These are phyloP conservation scores for Icerya purchasi DNA, from an alignment of 2,888 invertebrate species.

Conservation along the genomic window DNA sequence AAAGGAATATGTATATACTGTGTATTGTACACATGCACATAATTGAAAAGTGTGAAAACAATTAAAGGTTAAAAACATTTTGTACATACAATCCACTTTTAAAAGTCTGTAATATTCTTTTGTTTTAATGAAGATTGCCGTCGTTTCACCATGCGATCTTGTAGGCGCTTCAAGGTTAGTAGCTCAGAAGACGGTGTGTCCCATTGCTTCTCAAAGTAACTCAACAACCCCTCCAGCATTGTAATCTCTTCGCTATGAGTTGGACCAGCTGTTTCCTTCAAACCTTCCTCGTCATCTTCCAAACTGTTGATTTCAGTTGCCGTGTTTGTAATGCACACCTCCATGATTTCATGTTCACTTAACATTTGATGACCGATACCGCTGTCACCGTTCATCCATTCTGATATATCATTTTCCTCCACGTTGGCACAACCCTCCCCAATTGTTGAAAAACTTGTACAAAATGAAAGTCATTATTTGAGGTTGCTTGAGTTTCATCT, in stretches of 20 bases:
- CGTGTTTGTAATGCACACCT: slow-evolving; percentile 8
- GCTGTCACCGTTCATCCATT: slow-evolving; percentile 6
- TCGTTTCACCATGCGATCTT: slow-evolving; percentile 8
- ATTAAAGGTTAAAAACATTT: background rate
- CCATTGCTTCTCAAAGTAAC: slow-evolving; percentile 12
- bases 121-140: slow-evolving; percentile 10
- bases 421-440: slow-evolving; percentile 7
- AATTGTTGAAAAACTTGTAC: slow-evolving; percentile 12
- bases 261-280: slow-evolving; percentile 5
- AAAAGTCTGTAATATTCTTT: slow-evolving; percentile 9
- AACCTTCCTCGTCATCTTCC: slow-evolving; percentile 10
- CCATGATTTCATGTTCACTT: slow-evolving; percentile 11
- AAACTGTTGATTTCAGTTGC: slow-evolving; percentile 5
- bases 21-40: background rate
- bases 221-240: slow-evolving; percentile 13
- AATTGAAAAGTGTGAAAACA: background rate
- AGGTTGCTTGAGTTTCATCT: slow-evolving; percentile 3
- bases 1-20: too few relatives aligned
- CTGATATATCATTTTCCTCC: slow-evolving; percentile 6
- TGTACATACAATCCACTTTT: background rate
- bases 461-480: slow-evolving; percentile 7
- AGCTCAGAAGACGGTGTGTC: slow-evolving; percentile 11
- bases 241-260: slow-evolving; percentile 11
- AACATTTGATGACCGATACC: slow-evolving; percentile 10
- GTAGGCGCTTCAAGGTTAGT: slow-evolving; percentile 12